A percentile compares a stretch with the other conserved stretches of the same genome.
These are phyloP conservation scores for Phrynocephalus versicolor DNA, from an alignment of 2,113 vertebrate species.

Conservation along the genomic window DNA sequence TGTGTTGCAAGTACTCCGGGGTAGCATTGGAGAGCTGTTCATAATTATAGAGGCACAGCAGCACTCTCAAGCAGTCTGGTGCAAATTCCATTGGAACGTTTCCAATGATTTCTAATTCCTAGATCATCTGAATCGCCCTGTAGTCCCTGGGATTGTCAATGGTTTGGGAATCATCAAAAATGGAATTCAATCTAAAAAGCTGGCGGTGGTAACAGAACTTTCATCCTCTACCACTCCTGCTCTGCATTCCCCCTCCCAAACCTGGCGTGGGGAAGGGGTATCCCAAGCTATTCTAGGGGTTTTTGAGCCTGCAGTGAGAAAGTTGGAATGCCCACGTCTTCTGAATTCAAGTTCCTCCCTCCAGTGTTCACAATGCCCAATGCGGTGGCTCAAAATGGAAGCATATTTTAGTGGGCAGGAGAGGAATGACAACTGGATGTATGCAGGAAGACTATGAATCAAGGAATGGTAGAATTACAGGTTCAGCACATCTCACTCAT, in stretches of 20 bases:
- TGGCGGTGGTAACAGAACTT: no score
- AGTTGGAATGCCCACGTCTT: neutral
- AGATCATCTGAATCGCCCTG: slow-evolving; percentile 41
- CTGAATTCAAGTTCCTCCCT: neutral
- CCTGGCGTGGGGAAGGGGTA: no score
- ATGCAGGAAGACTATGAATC: neutral
- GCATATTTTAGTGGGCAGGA: neutral
- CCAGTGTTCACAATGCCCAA: slow-evolving; percentile 55
- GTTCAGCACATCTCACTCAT: no score
- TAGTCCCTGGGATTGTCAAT: slow-evolving; percentile 40
- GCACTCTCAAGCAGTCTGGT: slow-evolving; percentile 3
- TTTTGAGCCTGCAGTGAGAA: neutral
- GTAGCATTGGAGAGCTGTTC: slow-evolving; percentile 45
- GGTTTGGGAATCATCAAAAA: slow-evolving; percentile 42
- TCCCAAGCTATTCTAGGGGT: neutral
- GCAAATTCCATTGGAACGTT: slow-evolving; percentile 36
- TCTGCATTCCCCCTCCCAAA: no score
- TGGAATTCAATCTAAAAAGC: neutral
- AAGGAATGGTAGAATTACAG: no score
- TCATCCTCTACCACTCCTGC: no score
- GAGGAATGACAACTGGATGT: neutral
- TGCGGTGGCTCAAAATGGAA: slow-evolving; percentile 35
- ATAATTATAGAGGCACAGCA: neutral
- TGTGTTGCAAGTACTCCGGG: slow-evolving; percentile 39
- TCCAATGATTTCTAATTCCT: slow-evolving; percentile 39